A percentile compares a stretch with the other conserved stretches of the same genome.
Conservation (phyloP, 2,797 vertebrate genomes). For the Orestias chungarensis region DNA sequence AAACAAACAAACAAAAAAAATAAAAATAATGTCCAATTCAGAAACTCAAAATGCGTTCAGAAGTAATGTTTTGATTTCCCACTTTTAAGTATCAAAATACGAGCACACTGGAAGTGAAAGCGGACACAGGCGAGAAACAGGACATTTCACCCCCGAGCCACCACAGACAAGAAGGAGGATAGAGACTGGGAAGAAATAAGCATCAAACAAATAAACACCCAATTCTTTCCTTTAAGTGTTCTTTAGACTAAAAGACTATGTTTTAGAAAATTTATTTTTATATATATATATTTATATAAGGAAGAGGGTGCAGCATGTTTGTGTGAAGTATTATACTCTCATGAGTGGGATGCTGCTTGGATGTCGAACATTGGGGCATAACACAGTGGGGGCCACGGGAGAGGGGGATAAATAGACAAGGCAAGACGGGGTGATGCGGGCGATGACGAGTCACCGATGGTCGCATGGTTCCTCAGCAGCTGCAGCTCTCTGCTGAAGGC, state of each 20-base stretch:
- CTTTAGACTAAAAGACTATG: constrained; percentile 71
- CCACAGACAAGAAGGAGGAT: constrained; percentile 31
- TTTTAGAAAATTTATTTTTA: constrained; percentile 67
- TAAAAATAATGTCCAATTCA: constrained; percentile 35
- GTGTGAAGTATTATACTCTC: constrained; percentile 66
- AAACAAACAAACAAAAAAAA: constrained; percentile 28
- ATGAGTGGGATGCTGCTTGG: constrained; percentile 74
- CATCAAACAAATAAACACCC: constrained; percentile 61
- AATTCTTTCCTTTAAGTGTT: constrained; percentile 61
- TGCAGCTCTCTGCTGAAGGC: constrained; percentile 91
- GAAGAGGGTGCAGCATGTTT: constrained; percentile 67
- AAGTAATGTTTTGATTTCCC: constrained; percentile 57
- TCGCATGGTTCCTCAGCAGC: constrained; percentile 89
- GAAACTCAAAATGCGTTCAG: constrained; percentile 53
- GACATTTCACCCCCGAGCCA: constrained; percentile 53
- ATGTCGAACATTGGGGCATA: constrained; percentile 62
- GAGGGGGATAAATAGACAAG: constrained; percentile 76
- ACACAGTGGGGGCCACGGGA: constrained; percentile 49
- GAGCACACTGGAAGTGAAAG: constrained; percentile 54
- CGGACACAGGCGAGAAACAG: constrained; percentile 42
- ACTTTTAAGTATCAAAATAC: constrained; percentile 60
- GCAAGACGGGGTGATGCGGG: constrained; percentile 77
- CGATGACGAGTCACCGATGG: constrained; percentile 33
- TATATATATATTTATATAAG: constrained; percentile 48
- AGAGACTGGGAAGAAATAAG: constrained; percentile 60